These are phyloP conservation scores for Suricata suricatta DNA, from an alignment of 2,113 vertebrate species.

Conservation along the genomic window DNA sequence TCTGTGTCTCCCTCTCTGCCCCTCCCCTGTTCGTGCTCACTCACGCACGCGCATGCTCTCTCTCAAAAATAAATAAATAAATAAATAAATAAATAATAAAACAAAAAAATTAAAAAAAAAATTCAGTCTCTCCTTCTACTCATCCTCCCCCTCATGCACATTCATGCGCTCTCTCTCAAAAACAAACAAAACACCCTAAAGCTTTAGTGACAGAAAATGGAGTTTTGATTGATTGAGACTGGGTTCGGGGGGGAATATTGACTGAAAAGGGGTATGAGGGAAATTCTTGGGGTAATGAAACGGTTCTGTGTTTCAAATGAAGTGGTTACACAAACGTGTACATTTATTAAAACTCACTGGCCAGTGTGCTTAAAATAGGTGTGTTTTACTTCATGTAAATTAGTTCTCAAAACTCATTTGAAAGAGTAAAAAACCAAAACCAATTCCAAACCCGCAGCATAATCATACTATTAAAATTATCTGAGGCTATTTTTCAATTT, in stretches of 20 bases:
- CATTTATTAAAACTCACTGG: background rate
- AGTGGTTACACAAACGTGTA: too few species aligned
- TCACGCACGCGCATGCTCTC: too few species aligned
- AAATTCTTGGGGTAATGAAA: background rate
- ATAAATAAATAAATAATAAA: too few species aligned
- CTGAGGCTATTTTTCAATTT: background rate
- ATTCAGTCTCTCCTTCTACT: too few species aligned
- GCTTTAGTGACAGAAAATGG: background rate
- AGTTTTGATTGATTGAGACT: background rate
- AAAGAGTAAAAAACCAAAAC: background rate
- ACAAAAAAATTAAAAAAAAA: too few species aligned
- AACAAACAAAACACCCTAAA: too few species aligned
- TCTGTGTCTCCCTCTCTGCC: too few species aligned
- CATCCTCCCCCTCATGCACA: too few species aligned
- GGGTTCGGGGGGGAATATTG: background rate
- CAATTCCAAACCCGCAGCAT: background rate
- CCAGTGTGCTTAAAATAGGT: background rate
- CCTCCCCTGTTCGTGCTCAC: too few species aligned
- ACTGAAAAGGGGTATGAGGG: background rate
- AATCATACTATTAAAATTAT: conserved; percentile 6
- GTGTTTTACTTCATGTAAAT: background rate
- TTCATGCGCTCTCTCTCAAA: too few species aligned
- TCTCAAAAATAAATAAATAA: too few species aligned
- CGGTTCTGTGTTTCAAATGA: background rate
- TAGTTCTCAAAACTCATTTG: conserved; percentile 2